Base-by-base conservation (phyloP, 2,888 invertebrate genomes). In the Crocallis elinguaria region DNA sequence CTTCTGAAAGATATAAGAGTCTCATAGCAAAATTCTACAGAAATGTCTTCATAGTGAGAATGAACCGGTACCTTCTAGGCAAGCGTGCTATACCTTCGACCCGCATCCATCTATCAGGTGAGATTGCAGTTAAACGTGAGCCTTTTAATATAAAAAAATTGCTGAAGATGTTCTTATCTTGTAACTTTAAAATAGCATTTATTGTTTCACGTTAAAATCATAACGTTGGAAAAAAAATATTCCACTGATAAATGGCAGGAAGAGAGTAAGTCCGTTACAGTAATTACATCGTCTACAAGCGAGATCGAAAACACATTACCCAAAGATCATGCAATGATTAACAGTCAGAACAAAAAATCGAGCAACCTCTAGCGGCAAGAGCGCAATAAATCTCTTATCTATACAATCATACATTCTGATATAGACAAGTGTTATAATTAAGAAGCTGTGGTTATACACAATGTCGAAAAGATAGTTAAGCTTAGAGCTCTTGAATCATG, bases 381-480 rank as follows among this genome's bases (percentile, higher is more conserved):
- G 84, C 74, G 84, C 82, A 78, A 89, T 89, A 90, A 89, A 90
- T 90, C 89, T 88, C 79, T 71, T 33, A 49, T 71, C 74, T 69
- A 71, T 77, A 73, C 78, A 82, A 69, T 80, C 82, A 77, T 82
- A 87, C 85, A 83, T 83, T 82, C 79, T 67, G 39, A 39, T 84
- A 84, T 82, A 85, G 81, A 81, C 86, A 84, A 86, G 84, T 84
- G 86, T 87, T 89, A 88, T 88, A 88, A 90, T 90, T 89, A 88
- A 88, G 86, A 57, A 64, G 60, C 62, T 54, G 60, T 55, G 38
- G 32, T 35, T 25, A 64, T 73, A 83, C 83, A 79, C 73, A 83
- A 62, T 68, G 78, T n/a, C 48, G 49, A 45, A 35, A 37, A 44
- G 60, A 61, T 61, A 59, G 49, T 51, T 42, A 49, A 43, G 14